These are phyloP conservation scores for Ambastaia sidthimunki DNA, from an alignment of 2,797 vertebrate genomes.

Conservation along the genomic window DNA sequence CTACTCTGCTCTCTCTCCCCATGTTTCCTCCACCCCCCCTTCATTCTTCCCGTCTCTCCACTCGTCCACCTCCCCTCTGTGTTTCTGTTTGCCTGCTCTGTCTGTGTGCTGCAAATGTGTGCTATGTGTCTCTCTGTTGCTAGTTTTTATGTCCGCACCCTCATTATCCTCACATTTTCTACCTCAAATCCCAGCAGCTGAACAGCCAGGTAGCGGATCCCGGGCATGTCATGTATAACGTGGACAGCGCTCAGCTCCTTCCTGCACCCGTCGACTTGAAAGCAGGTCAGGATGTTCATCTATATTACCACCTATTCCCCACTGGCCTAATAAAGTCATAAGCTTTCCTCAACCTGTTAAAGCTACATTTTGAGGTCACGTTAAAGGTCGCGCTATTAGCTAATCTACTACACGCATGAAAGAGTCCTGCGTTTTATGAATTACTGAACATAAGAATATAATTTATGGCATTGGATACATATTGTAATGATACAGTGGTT, in stretches of 20 bases:
- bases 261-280: slow-evolving; percentile 74
- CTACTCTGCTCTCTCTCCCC: slow-evolving; percentile 65
- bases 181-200: slow-evolving; percentile 93
- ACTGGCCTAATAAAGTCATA: not conserved
- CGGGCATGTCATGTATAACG: slow-evolving; percentile 71
- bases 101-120: slow-evolving; percentile 33
- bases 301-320: not conserved
- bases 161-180: slow-evolving; percentile 92
- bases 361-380: not conserved
- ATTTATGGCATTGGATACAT: too few relatives aligned
- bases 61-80: slow-evolving; percentile 29
- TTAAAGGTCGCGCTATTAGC: not conserved
- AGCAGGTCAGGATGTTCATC: slow-evolving; percentile 78
- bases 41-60: slow-evolving; percentile 17
- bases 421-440: not conserved
- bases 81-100: slow-evolving; percentile 25
- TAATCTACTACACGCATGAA: not conserved
- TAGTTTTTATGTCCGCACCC: slow-evolving; percentile 74
- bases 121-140: slow-evolving; percentile 69
- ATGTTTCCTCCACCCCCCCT: slow-evolving; percentile 14
- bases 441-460: not conserved
- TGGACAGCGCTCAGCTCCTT: slow-evolving; percentile 75
- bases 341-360: not conserved
- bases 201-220: slow-evolving; percentile 83
- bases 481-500: too few relatives aligned